Conservation (phyloP, 2,797 vertebrate genomes). For the Centropyge bicolor region DNA sequence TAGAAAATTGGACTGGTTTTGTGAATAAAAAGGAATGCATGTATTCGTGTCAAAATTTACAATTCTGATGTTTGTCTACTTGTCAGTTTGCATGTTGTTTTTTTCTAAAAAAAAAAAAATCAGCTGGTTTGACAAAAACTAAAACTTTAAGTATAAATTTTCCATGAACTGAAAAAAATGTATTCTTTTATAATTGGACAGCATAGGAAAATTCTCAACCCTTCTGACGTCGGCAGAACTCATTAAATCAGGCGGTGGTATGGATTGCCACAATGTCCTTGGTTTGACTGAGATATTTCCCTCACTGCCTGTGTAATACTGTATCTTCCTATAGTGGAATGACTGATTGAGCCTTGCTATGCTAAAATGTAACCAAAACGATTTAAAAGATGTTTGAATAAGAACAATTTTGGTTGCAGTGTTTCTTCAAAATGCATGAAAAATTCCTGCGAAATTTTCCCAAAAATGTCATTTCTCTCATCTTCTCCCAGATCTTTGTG, state of each 20-base stretch:
- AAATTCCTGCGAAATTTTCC: slow-evolving; percentile 26
- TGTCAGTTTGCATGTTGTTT: slow-evolving; percentile 84
- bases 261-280: slow-evolving; percentile 66
- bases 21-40: slow-evolving; percentile 99
- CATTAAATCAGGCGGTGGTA: slow-evolving; percentile 65
- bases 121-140: slow-evolving; percentile 66
- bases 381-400: slow-evolving; percentile 70
- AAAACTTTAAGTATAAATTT: slow-evolving; percentile 62
- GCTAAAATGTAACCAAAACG: slow-evolving; percentile 73
- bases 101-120: slow-evolving; percentile 28
- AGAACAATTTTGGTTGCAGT: slow-evolving; percentile 62
- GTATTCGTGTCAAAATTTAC: slow-evolving; percentile 93
- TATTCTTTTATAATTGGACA: slow-evolving; percentile 71
- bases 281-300: slow-evolving; percentile 63
- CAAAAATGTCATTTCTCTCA: slow-evolving; percentile 46
- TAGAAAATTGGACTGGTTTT: slow-evolving; percentile 99
- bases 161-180: slow-evolving; percentile 58
- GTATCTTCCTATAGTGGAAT: slow-evolving; percentile 55
- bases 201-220: slow-evolving; percentile 53
- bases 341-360: slow-evolving; percentile 63
- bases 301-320: slow-evolving; percentile 59
- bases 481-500: no score
- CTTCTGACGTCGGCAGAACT: slow-evolving; percentile 59
- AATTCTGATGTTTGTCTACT: slow-evolving; percentile 84
- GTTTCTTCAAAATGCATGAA: slow-evolving; percentile 67